Percentiles rank a stretch among this genome's conserved stretches.
These are phyloP conservation scores for Miichthys miiuy DNA, from an alignment of 2,797 vertebrate genomes.

Conservation along the genomic window DNA sequence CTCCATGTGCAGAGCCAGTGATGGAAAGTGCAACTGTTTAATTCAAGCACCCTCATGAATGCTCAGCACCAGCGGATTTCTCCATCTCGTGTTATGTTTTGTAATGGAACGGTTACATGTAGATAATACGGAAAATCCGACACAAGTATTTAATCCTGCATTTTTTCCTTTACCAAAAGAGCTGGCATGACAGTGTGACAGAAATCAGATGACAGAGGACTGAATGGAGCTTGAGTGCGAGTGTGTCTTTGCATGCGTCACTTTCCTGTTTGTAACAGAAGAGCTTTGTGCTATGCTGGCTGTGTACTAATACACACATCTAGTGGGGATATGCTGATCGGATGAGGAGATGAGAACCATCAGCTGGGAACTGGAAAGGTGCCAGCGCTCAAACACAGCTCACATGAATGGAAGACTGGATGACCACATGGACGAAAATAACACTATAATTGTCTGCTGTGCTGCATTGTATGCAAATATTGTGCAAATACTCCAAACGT, in stretches of 20 bases:
- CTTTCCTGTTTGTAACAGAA: conserved; percentile 37
- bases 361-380: conserved; percentile 16
- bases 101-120: neutral
- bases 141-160: conserved; percentile 28
- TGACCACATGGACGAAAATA: conserved; percentile 8
- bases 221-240: conserved; percentile 5
- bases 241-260: conserved; percentile 27
- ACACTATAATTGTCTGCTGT: neutral
- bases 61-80: neutral
- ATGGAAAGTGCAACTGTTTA: conserved; percentile 36
- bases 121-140: conserved; percentile 26
- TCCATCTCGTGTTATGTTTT: neutral
- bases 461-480: conserved; percentile 21
- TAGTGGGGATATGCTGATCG: conserved; percentile 31
- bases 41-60: conserved; percentile 25
- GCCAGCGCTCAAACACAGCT: conserved; percentile 25
- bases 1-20: conserved; percentile 11
- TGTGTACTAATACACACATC: conserved; percentile 57
- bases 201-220: conserved; percentile 40
- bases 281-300: conserved; percentile 30
- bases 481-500: neutral
- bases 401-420: conserved; percentile 13
- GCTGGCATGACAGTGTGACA: conserved; percentile 28
- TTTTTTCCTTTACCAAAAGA: conserved; percentile 21
- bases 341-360: conserved; percentile 33